phyloP scores from a whole-genome alignment of 64 coral and sea anemone species.

The Trachythela sp. region DNA sequence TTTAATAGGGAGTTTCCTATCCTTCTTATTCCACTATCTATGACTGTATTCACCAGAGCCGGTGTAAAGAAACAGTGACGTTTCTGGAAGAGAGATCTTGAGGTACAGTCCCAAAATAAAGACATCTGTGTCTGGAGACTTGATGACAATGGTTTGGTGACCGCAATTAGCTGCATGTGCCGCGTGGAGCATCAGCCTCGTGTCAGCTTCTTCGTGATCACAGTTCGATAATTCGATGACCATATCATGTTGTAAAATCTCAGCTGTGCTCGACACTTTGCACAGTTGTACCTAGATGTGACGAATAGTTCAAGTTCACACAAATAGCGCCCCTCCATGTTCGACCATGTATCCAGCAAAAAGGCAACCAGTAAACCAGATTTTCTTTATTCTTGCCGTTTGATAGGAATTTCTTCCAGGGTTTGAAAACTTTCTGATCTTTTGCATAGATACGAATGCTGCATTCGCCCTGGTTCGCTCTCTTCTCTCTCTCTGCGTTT shows the following conservation, averaged over 20 bases:
- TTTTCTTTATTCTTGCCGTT: slow-evolving; percentile 28
- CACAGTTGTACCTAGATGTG: background rate
- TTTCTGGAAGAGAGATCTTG: background rate
- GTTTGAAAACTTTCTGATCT: slow-evolving; percentile 24
- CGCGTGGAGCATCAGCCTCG: background rate
- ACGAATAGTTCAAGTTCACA: slow-evolving; percentile 11
- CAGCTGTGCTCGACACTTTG: slow-evolving; percentile 1
- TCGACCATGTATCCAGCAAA: slow-evolving; percentile 19
- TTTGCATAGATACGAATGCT: slow-evolving; percentile 27
- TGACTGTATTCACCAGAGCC: background rate
- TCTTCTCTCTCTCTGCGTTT: slow-evolving; percentile 13
- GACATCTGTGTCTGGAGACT: slow-evolving; percentile 14
- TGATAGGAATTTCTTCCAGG: slow-evolving; percentile 17
- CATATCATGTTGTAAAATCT: background rate
- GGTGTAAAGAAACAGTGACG: background rate
- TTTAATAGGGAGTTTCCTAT: too few relatives aligned
- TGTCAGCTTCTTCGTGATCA: slow-evolving; percentile 15
- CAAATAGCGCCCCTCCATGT: background rate
- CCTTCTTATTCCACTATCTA: too few relatives aligned
- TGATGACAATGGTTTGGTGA: background rate
- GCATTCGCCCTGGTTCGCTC: slow-evolving; percentile 11
- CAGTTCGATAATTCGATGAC: slow-evolving; percentile 2
- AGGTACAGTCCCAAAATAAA: background rate
- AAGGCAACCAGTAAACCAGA: slow-evolving; percentile 10
- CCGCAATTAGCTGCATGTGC: background rate